Conservation (phyloP, 2,797 vertebrate species). For the Strix occidentalis region DNA sequence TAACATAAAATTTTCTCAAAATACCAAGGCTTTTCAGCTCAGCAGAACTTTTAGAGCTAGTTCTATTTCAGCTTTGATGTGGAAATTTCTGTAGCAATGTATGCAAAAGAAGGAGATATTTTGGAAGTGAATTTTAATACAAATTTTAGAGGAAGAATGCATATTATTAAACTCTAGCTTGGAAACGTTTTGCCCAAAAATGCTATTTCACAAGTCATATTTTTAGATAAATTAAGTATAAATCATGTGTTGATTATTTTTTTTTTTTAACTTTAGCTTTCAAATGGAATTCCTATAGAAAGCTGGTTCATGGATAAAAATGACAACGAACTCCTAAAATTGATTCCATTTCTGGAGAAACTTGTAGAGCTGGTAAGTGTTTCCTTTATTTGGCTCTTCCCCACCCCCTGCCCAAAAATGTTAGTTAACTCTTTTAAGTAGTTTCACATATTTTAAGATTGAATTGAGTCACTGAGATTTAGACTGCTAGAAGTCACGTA, state of each 20-base stretch:
- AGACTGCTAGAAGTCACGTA: not conserved
- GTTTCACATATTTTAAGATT: not conserved
- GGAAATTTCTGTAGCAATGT: not conserved
- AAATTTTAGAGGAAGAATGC: not conserved
- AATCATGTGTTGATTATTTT: not conserved
- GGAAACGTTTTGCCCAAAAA: not conserved
- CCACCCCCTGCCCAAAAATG: not conserved
- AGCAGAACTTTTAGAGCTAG: not conserved
- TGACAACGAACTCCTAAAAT: slow-evolving; percentile 96
- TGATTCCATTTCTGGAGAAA: slow-evolving; percentile 98
- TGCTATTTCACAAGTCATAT: not conserved
- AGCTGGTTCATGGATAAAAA: slow-evolving; percentile 99
- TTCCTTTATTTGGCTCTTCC: not conserved
- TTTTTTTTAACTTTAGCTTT: slow-evolving; percentile 81
- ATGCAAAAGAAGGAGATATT: not conserved
- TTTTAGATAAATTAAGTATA: not conserved
- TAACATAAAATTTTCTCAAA: not conserved
- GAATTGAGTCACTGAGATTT: not conserved
- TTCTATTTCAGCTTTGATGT: not conserved
- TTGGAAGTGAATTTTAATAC: not conserved
- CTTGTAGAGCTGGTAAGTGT: slow-evolving; percentile 93
- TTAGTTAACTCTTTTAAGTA: not conserved
- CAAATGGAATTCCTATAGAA: slow-evolving; percentile 98
- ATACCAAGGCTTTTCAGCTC: fast-evolving
- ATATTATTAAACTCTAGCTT: not conserved